A percentile compares a stretch with the other conserved stretches of the same genome.
phyloP scores from a whole-genome alignment of 2,888 invertebrate genomes.

The Matsumyia berberina region DNA sequence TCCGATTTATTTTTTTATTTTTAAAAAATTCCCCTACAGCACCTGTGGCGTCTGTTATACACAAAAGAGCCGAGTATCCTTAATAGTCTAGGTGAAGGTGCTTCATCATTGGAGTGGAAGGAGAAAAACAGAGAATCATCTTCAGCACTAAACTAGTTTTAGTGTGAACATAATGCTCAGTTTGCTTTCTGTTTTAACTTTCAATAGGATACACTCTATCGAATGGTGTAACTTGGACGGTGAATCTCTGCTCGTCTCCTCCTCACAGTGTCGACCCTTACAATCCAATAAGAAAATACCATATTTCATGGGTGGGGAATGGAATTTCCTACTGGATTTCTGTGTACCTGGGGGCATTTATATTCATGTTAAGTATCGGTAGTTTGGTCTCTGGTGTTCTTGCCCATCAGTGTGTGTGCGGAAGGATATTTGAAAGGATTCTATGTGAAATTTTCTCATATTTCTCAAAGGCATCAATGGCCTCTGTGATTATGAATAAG shows the following conservation, averaged over 20 bases:
- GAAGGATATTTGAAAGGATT: slow-evolving; percentile 1
- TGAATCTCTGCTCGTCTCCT: neutral
- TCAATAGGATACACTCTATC: slow-evolving; percentile 21
- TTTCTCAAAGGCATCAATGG: neutral
- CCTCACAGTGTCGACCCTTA: neutral
- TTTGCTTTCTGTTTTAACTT: neutral
- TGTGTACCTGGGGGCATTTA: slow-evolving; percentile 9
- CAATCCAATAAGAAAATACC: slow-evolving; percentile 8
- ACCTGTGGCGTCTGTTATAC: neutral
- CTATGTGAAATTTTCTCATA: neutral
- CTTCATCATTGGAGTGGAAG: slow-evolving; percentile 6
- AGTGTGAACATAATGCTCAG: neutral
- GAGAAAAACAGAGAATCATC: neutral
- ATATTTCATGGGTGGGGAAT: neutral
- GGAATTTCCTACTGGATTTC: neutral
- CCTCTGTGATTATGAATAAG: neutral
- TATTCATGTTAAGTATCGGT: neutral
- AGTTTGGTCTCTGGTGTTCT: neutral
- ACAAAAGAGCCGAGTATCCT: neutral
- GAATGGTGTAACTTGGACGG: slow-evolving; percentile 4
- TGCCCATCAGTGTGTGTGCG: neutral
- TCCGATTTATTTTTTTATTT: neutral
- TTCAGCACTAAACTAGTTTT: slow-evolving; percentile 18
- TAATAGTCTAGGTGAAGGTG: neutral
- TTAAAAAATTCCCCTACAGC: neutral